Percentiles rank a stretch among this genome's conserved stretches.
These are phyloP conservation scores for Dicrostonyx torquatus DNA, from an alignment of 2,797 vertebrate genomes.

Conservation along the genomic window DNA sequence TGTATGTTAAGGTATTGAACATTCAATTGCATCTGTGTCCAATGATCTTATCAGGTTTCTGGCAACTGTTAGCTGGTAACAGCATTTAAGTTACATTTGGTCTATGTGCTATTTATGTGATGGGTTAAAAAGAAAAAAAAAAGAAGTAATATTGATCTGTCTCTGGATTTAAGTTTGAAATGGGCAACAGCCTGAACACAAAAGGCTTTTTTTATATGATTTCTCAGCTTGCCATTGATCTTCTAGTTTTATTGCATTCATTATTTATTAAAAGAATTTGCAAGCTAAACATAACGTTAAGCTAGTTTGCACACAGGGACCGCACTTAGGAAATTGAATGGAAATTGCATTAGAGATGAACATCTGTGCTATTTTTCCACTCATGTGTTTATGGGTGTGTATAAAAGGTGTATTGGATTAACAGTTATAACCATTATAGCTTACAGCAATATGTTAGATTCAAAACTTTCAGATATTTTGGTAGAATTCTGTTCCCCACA, in stretches of 20 bases:
- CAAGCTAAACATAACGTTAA: constrained; percentile 95
- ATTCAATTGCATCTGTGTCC: constrained; percentile 74
- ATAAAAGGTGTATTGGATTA: constrained; percentile 90
- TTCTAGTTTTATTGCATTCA: constrained; percentile 93
- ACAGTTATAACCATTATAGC: constrained; percentile 87
- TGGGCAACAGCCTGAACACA: constrained; percentile 88
- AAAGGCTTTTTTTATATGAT: constrained; percentile 90
- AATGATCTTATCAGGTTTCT: constrained; percentile 84
- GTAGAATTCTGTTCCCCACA: constrained; percentile 72
- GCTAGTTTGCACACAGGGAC: constrained; percentile 93
- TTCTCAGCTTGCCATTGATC: constrained; percentile 93
- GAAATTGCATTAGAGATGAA: constrained; percentile 97
- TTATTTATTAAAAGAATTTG: constrained; percentile 96
- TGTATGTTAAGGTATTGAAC: constrained; percentile 78
- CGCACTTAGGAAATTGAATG: constrained; percentile 97
- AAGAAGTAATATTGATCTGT: constrained; percentile 87
- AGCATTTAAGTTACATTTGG: constrained; percentile 85
- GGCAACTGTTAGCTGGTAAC: constrained; percentile 84
- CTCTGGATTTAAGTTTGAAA: constrained; percentile 89
- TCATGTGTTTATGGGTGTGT: constrained; percentile 89
- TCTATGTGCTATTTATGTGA: constrained; percentile 83
- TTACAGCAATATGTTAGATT: constrained; percentile 84
- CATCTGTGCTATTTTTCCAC: constrained; percentile 94
- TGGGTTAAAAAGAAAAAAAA: constrained; percentile 87
- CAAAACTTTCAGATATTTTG: constrained; percentile 82